These are phyloP conservation scores for Bungarus multicinctus DNA, from an alignment of 2,113 vertebrate species.

Conservation along the genomic window DNA sequence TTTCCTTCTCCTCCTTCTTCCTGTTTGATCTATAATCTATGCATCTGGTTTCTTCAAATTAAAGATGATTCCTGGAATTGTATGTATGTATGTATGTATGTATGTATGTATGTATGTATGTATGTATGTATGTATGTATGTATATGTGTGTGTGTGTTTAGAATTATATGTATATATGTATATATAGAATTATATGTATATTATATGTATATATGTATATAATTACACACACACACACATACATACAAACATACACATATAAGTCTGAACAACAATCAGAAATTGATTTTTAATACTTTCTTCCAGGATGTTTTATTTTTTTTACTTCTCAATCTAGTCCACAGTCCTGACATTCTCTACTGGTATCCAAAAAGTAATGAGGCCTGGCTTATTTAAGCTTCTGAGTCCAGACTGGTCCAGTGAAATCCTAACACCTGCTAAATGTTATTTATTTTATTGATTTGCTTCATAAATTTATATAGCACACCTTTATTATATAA, in stretches of 20 bases:
- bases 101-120: no score
- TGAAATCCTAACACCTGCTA: not conserved
- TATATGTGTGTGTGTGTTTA: no score
- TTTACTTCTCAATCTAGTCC: not conserved
- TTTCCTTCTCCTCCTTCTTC: not conserved
- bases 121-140: no score
- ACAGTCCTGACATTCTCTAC: not conserved
- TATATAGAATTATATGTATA: no score
- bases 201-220: no score
- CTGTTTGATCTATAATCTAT: not conserved
- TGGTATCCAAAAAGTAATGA: not conserved
- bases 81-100: no score
- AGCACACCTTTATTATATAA: not conserved
- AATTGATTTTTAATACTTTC: not conserved
- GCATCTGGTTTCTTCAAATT: not conserved
- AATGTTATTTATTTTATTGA: not conserved
- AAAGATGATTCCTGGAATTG: not conserved
- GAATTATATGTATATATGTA: no score
- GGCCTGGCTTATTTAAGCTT: not conserved
- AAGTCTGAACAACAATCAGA: not conserved
- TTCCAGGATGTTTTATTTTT: not conserved
- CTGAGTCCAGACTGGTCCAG: not conserved
- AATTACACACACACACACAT: no score
- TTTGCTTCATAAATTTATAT: not conserved
- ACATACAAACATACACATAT: not conserved